These are phyloP conservation scores for Euphydryas editha DNA, from an alignment of 2,888 invertebrate genomes.

Conservation along the genomic window DNA sequence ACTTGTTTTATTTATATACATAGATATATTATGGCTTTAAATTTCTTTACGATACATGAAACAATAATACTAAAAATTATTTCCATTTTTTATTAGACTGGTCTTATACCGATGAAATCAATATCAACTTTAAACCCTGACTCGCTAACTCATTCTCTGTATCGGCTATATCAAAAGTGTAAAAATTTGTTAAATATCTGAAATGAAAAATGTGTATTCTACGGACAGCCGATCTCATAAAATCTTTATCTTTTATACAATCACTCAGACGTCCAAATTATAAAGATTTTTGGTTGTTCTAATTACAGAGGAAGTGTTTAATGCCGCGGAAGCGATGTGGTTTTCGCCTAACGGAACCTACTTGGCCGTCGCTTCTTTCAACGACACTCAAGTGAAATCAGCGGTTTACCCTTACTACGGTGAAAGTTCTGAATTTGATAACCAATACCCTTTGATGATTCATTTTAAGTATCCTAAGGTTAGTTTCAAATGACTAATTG, in stretches of 20 bases:
- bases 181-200: neutral
- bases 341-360: conserved; percentile 88
- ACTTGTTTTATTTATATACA: neutral
- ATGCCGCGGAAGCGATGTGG: conserved; percentile 89
- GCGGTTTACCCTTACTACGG: conserved; percentile 88
- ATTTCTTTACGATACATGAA: neutral
- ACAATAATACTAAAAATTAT: no score
- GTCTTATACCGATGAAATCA: no score
- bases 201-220: neutral
- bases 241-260: no score
- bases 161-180: no score
- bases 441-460: conserved; percentile 87
- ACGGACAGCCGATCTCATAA: no score
- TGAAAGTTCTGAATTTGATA: conserved; percentile 76
- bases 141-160: neutral
- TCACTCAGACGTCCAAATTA: neutral
- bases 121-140: no score
- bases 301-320: conserved; percentile 90
- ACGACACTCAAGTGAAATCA: conserved; percentile 87
- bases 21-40: no score
- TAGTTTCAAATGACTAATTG: conserved; percentile 44
- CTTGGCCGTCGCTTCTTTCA: conserved; percentile 88
- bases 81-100: no score
- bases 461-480: conserved; percentile 92
- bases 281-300: neutral